A percentile compares a stretch with the other conserved stretches of the same genome.
Conservation (phyloP, 2,888 invertebrate species). For the Lissonota sp. region DNA sequence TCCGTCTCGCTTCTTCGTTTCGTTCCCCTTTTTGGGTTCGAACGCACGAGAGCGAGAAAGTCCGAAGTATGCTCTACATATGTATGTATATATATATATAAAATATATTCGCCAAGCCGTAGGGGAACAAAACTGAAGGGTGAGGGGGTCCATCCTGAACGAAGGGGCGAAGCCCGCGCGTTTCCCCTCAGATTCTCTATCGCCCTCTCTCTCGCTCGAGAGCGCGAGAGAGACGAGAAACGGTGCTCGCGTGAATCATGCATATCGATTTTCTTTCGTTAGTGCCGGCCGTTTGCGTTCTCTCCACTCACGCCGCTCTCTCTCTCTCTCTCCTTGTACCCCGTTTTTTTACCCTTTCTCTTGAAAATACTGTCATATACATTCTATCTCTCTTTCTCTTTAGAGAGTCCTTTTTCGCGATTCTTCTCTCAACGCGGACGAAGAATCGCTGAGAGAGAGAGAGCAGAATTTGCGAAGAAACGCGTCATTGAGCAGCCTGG, state of each 20-base stretch:
- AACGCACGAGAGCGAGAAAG: constrained; percentile 53
- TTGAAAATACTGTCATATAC: constrained; percentile 30
- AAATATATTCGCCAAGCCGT: constrained; percentile 42
- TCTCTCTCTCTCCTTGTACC: too few relatives aligned
- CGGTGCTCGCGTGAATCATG: constrained; percentile 81
- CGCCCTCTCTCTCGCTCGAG: constrained; percentile 39
- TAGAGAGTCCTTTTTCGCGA: constrained; percentile 22
- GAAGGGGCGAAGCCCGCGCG: constrained; percentile 68
- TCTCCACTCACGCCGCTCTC: constrained; percentile 33
- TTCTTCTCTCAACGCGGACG: background rate
- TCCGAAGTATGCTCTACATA: constrained; percentile 24
- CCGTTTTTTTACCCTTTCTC: constrained; percentile 44
- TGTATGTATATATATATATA: constrained; percentile 13
- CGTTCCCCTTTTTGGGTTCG: constrained; percentile 57
- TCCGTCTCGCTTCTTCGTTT: constrained; percentile 47
- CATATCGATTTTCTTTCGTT: constrained; percentile 83
- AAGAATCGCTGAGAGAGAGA: constrained; percentile 2
- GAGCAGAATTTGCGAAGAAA: constrained; percentile 24
- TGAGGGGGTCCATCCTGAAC: constrained; percentile 78
- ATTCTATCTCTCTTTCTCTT: constrained; percentile 8
- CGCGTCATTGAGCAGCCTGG: constrained; percentile 29
- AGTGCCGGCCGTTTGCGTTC: constrained; percentile 66
- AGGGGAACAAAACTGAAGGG: constrained; percentile 59
- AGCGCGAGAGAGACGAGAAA: background rate
- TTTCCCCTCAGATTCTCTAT: constrained; percentile 65